Evolutionary conservation across 2,113 vertebrate genomes (phyloP).

Genomic region (Bubalus kerabau): DNA sequence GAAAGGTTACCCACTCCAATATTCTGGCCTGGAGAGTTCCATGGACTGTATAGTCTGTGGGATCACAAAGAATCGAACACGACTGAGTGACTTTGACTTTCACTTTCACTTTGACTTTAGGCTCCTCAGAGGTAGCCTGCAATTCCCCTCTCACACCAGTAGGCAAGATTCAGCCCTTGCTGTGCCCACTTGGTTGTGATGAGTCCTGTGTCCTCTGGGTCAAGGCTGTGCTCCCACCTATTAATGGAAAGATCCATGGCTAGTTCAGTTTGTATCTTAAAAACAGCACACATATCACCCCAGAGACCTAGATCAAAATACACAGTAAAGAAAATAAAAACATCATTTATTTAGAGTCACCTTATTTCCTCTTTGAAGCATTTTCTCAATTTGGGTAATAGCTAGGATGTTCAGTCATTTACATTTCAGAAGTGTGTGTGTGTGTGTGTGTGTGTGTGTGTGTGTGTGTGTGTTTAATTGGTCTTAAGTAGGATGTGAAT

Average conservation of each 20-base stretch:
- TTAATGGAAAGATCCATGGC: neutral
- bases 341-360: neutral
- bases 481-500: neutral
- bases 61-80: neutral
- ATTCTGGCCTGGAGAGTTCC: neutral
- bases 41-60: neutral
- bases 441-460: no score
- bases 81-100: neutral
- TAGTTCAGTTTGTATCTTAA: neutral
- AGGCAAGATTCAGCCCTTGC: neutral
- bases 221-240: neutral
- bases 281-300: neutral
- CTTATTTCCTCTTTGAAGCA: neutral
- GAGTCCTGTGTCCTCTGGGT: neutral
- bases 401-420: neutral
- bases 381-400: slow-evolving; percentile 33
- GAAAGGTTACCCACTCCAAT: neutral
- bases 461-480: neutral
- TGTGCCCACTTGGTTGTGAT: neutral
- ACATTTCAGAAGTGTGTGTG: neutral
- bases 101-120: neutral
- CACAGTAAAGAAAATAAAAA: neutral
- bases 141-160: neutral
- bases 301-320: neutral
- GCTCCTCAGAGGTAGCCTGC: neutral